These are phyloP conservation scores for Bergia puertoricense DNA, from an alignment of 92 coral and sea anemone genomes.

Conservation along the genomic window DNA sequence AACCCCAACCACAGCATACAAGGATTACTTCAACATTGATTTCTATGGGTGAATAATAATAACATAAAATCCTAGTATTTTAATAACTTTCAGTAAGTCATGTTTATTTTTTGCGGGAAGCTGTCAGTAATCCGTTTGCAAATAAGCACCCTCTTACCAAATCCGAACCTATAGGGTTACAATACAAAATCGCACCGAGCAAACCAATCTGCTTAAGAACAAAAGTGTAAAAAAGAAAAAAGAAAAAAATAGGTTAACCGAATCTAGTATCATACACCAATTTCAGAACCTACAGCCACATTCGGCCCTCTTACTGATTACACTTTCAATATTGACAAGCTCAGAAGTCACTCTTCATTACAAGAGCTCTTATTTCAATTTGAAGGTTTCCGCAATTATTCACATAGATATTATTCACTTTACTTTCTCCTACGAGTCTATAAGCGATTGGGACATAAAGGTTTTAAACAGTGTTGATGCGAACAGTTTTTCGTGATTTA, in stretches of 20 bases:
- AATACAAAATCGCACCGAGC: background rate
- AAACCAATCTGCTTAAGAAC: background rate
- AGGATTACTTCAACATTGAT: background rate
- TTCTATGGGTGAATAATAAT: background rate
- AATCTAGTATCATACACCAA: background rate
- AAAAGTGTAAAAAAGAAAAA: too few relatives aligned
- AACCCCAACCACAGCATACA: background rate
- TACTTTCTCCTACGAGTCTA: background rate
- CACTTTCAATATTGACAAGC: too few relatives aligned
- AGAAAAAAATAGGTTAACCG: too few relatives aligned
- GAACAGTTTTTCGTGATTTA: too few relatives aligned
- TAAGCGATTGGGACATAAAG: too few relatives aligned
- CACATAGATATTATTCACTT: background rate
- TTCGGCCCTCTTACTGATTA: background rate
- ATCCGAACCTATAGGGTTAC: background rate
- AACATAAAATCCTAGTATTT: background rate
- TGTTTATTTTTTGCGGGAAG: background rate
- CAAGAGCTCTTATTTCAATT: background rate
- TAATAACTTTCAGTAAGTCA: background rate
- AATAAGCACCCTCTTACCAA: background rate
- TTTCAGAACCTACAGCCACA: background rate
- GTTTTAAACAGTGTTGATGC: too few relatives aligned
- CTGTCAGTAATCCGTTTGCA: background rate
- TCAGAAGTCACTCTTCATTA: background rate
- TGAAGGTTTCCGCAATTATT: background rate